These are phyloP conservation scores for Egretta garzetta DNA, from an alignment of 2,113 vertebrate species.

Conservation along the genomic window DNA sequence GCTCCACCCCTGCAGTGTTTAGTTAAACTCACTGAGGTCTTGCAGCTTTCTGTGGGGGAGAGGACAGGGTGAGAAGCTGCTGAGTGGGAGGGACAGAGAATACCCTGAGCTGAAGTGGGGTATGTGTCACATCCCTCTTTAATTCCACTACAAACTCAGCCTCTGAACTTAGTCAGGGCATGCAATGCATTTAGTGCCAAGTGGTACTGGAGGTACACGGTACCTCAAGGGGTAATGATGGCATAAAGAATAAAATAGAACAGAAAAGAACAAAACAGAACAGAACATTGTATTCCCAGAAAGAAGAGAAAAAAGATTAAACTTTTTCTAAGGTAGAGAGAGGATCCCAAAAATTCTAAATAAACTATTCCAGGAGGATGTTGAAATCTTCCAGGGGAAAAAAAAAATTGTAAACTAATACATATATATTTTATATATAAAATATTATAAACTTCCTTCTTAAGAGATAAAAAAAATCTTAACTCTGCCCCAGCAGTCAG, in stretches of 20 bases:
- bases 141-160: neutral
- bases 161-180: neutral
- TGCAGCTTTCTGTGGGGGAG: neutral
- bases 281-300: neutral
- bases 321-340: neutral
- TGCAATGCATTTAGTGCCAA: neutral
- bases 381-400: neutral
- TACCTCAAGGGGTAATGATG: neutral
- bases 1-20: neutral
- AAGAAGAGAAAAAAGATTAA: neutral
- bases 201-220: neutral
- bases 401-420: neutral
- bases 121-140: neutral
- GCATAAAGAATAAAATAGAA: neutral
- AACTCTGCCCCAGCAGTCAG: neutral
- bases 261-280: neutral
- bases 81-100: neutral
- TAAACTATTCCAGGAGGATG: neutral
- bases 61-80: neutral
- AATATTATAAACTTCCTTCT: neutral
- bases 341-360: neutral
- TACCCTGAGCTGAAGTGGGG: neutral
- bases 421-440: neutral
- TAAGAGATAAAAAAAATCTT: neutral
- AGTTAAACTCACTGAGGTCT: neutral